Evolutionary conservation across 2,113 vertebrate genomes (phyloP), one percentile per base, ranked within the genome.

Genomic region (Festucalex cinctus): DNA sequence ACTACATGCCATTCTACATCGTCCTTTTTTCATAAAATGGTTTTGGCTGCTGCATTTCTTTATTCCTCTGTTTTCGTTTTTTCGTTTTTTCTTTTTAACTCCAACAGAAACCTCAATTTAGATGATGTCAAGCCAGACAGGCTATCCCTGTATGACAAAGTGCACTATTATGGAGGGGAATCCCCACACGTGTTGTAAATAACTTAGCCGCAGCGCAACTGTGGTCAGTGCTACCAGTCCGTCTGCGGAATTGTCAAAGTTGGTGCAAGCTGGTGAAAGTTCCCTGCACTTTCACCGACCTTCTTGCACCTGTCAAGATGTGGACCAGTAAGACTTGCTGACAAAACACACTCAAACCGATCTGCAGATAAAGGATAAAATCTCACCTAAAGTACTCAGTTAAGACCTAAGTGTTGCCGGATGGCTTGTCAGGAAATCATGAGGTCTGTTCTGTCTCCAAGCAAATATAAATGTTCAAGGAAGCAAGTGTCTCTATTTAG

Each of bases 1-100:
- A 90, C 85, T 85, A 77, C 81, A 83, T 80, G 85, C 79, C 83
- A 82, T 86, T 84, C 80, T 84, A 82, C 86, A 71, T 83, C 75
- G 28, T 37, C 63, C 73, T 71, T 35, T 43, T 56, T 81, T 63
- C 77, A 76, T 58, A 65, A 74, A 76, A 79, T 72, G 63, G 75
- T 78, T 84, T 44, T 78, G 68, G 79, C 75, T 81, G 79, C 70
- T 79, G 75, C 70, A 78, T 76, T 69, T 79, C 58, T 63, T 66
- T 57, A 26, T 75, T 71, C 73, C 56, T 76, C 80, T 66, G 41
- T 44, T 0, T 44, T 12, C 13, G 43, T 44, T 12, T 44, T 9
- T 13, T 9, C 12, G 2, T 13, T 9, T 41, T 9, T 41, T 9
- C 51, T 49, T 60, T 51, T 72, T 65, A 28, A 26, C 69, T 58